Percentiles rank a stretch among this genome's conserved stretches.
Evolutionary conservation across 2,113 vertebrate species (phyloP).

Genomic region (Myanophis thanlyinensis): DNA sequence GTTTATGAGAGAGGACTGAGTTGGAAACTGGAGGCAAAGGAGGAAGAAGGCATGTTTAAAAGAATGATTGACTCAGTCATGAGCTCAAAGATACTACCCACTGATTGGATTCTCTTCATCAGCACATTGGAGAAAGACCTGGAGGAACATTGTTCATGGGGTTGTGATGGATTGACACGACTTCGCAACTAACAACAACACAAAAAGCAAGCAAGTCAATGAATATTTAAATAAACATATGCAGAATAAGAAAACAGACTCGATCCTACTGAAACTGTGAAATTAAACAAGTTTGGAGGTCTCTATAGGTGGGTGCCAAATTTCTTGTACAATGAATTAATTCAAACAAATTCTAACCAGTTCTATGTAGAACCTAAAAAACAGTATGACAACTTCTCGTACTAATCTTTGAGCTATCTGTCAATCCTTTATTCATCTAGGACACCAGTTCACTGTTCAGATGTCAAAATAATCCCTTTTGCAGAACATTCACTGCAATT

Average conservation of each 20-base stretch:
- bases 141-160: too few relatives aligned
- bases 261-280: neutral
- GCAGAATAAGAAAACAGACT: neutral
- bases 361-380: neutral
- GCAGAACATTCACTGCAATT: neutral
- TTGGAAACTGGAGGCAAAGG: too few relatives aligned
- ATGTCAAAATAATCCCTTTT: neutral
- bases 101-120: too few relatives aligned
- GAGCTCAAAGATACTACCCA: too few relatives aligned
- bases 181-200: too few relatives aligned
- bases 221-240: neutral
- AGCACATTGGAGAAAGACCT: too few relatives aligned
- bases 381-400: neutral
- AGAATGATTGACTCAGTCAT: too few relatives aligned
- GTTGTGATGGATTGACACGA: too few relatives aligned
- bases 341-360: neutral
- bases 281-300: neutral
- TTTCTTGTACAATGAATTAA: neutral
- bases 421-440: neutral
- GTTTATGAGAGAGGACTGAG: too few relatives aligned
- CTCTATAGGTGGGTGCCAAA: neutral
- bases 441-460: neutral
- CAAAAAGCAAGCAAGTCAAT: too few relatives aligned
- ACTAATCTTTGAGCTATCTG: neutral
- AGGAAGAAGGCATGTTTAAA: too few relatives aligned